These are phyloP conservation scores for Brachionus calyciflorus DNA, from an alignment of 1,140 invertebrate species.

Conservation along the genomic window DNA sequence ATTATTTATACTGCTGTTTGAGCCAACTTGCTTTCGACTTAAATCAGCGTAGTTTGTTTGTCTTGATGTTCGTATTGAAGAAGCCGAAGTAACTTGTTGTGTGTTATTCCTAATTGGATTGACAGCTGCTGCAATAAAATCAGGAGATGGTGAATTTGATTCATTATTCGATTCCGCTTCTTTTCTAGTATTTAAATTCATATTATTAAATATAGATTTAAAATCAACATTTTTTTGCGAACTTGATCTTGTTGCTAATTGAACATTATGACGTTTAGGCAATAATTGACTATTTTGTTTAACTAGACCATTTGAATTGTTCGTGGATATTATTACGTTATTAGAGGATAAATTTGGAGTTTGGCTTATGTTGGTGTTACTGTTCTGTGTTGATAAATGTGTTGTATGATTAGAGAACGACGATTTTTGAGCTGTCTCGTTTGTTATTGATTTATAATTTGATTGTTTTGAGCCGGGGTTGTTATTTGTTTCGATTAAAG, in stretches of 20 bases:
- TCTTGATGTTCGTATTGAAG: slow-evolving; percentile 6
- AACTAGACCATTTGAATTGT: neutral
- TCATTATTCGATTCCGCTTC: neutral
- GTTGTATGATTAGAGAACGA: neutral
- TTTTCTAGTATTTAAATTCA: slow-evolving; percentile 1
- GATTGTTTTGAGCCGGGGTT: neutral
- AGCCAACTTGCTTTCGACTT: slow-evolving; percentile 22
- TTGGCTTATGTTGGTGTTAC: slow-evolving; percentile 32
- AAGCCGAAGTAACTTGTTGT: slow-evolving; percentile 10
- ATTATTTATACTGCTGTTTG: slow-evolving; percentile 33
- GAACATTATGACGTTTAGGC: slow-evolving; percentile 44
- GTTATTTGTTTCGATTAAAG: slow-evolving; percentile 3
- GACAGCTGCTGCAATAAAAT: slow-evolving; percentile 35
- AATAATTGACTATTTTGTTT: slow-evolving; percentile 45
- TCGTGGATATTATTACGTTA: neutral
- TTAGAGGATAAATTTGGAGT: slow-evolving; percentile 18
- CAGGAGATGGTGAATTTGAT: slow-evolving; percentile 30
- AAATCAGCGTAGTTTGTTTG: slow-evolving; percentile 40
- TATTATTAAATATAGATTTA: slow-evolving; percentile 38
- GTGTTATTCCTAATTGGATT: slow-evolving; percentile 29
- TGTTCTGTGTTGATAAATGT: neutral
- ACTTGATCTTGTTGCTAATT: slow-evolving; percentile 33
- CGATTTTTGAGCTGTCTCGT: neutral
- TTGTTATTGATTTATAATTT: slow-evolving; percentile 23
- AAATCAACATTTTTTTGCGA: slow-evolving; percentile 46